Percentiles rank a stretch among this genome's conserved stretches.
Evolutionary conservation across 2,888 invertebrate species (phyloP).

Genomic region (Philaethria dido): DNA sequence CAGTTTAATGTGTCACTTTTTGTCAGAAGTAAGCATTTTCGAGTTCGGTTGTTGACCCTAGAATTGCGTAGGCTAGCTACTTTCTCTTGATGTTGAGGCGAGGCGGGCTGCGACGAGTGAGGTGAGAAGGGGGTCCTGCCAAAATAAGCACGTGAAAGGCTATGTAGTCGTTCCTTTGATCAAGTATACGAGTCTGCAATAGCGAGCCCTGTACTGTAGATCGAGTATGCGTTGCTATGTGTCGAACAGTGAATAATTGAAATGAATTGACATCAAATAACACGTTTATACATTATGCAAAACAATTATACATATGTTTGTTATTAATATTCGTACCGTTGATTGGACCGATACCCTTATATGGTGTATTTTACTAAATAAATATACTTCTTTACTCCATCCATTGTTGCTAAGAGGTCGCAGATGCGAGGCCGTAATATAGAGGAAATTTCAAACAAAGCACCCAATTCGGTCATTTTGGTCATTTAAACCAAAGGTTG

Average conservation of each 20-base stretch:
- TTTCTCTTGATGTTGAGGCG: slow-evolving; percentile 75
- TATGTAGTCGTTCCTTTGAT: slow-evolving; percentile 63
- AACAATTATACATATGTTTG: neutral
- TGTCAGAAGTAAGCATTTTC: slow-evolving; percentile 80
- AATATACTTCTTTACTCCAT: neutral
- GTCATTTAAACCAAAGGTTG: slow-evolving; percentile 51
- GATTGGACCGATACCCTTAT: neutral
- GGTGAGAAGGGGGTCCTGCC: slow-evolving; percentile 78
- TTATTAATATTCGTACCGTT: neutral
- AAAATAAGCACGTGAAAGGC: slow-evolving; percentile 83
- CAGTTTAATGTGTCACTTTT: slow-evolving; percentile 81
- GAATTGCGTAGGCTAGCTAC: slow-evolving; percentile 83
- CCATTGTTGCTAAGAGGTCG: slow-evolving; percentile 5
- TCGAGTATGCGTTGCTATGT: slow-evolving; percentile 20
- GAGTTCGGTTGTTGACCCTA: slow-evolving; percentile 81
- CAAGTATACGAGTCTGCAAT: slow-evolving; percentile 38
- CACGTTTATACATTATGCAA: neutral
- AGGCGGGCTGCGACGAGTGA: slow-evolving; percentile 61
- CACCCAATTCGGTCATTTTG: slow-evolving; percentile 53
- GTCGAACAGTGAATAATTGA: neutral
- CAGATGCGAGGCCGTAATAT: slow-evolving; percentile 5
- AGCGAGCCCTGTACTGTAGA: slow-evolving; percentile 27
- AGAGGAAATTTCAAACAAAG: slow-evolving; percentile 6
- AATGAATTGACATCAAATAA: neutral
- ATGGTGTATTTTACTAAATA: neutral